Conservation (phyloP, 2,113 vertebrate genomes). For the Crotalus viridis region DNA sequence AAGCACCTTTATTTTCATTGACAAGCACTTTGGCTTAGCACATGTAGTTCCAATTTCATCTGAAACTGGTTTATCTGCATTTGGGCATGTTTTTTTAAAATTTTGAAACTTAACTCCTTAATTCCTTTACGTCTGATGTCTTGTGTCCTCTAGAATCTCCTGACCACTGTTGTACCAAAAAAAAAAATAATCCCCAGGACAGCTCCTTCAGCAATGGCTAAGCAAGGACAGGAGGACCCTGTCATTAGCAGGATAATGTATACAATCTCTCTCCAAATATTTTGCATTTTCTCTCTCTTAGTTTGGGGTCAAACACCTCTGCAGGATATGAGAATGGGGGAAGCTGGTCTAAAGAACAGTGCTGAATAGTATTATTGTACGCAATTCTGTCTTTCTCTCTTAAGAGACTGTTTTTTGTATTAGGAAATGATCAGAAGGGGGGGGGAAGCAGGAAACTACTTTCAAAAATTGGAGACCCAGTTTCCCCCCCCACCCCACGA, state of each 20-base stretch:
- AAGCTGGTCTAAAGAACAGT: not conserved
- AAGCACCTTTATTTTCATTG: not conserved
- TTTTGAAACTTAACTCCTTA: not conserved
- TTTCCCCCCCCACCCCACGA: too few species aligned
- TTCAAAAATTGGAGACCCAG: not conserved
- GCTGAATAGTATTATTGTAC: not conserved
- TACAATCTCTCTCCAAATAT: not conserved
- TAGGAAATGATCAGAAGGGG: not conserved
- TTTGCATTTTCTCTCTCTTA: not conserved
- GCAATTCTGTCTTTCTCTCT: not conserved
- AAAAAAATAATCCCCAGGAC: not conserved
- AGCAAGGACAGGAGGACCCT: not conserved
- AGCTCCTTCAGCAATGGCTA: not conserved
- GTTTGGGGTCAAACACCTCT: not conserved
- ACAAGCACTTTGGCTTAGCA: not conserved
- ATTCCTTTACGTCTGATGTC: not conserved
- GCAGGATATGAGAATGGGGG: not conserved
- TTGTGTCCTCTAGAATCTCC: not conserved
- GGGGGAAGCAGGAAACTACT: not conserved
- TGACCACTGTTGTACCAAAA: not conserved
- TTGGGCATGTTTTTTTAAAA: not conserved
- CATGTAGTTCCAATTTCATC: not conserved
- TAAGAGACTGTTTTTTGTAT: not conserved
- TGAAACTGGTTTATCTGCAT: not conserved
- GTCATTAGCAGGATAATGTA: not conserved